A percentile compares a stretch with the other conserved stretches of the same genome.
phyloP scores from a whole-genome alignment of 2,888 invertebrate genomes.

The Bellardia pandia region DNA sequence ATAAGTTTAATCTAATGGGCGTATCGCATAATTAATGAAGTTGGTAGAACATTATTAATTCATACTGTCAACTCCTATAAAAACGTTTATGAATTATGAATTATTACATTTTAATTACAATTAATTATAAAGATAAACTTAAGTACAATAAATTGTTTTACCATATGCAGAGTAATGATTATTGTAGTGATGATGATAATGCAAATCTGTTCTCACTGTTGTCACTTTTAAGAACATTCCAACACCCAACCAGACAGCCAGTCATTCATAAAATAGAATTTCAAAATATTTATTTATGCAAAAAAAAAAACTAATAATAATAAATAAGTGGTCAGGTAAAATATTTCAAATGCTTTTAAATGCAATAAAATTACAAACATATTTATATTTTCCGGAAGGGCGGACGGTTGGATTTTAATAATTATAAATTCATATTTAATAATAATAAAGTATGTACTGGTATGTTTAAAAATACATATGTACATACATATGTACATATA shows the following conservation, averaged over 20 bases:
- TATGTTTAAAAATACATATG: neutral
- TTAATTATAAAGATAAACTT: constrained; percentile 24
- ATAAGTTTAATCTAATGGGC: neutral
- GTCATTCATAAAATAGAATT: constrained; percentile 1
- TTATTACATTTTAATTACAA: constrained; percentile 36
- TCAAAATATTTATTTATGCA: constrained; percentile 13
- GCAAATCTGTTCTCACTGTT: constrained; percentile 2
- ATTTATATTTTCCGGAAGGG: neutral
- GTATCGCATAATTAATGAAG: constrained; percentile 4
- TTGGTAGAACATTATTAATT: neutral
- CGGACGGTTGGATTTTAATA: constrained; percentile 5
- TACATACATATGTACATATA: neutral
- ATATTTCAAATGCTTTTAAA: neutral
- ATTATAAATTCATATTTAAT: constrained; percentile 50
- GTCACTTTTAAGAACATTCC: neutral
- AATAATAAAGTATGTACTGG: constrained; percentile 24
- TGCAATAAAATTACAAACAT: neutral
- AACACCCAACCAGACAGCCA: neutral
- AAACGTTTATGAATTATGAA: constrained; percentile 26
- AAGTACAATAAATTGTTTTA: constrained; percentile 14
- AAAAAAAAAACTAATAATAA: neutral
- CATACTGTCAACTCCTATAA: neutral
- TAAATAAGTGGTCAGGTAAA: constrained; percentile 10
- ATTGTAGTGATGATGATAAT: neutral
- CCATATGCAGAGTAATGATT: neutral